Conservation (phyloP, 2,888 invertebrate species). For the Archaeoteleia sp. region DNA sequence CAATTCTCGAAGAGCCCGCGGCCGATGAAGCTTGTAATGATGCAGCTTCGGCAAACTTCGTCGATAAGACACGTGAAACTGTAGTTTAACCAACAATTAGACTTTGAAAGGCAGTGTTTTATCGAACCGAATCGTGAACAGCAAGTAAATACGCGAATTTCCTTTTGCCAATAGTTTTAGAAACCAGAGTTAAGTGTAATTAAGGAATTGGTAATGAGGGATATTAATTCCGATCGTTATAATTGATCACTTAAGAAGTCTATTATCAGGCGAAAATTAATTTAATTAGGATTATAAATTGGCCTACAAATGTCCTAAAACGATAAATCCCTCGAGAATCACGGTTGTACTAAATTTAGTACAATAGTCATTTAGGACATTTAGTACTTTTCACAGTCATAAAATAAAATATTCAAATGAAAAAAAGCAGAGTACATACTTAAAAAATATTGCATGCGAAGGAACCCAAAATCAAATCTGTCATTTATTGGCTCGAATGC, state of each 20-base stretch:
- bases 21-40: constrained; percentile 46
- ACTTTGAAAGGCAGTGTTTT: constrained; percentile 37
- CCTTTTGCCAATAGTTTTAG: constrained; percentile 37
- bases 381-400: too few relatives aligned
- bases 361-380: too few relatives aligned
- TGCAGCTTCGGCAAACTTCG: constrained; percentile 47
- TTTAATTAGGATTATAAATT: too few relatives aligned
- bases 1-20: constrained; percentile 43
- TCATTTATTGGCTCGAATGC: constrained; percentile 46
- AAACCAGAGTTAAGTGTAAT: constrained; percentile 30
- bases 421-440: too few relatives aligned
- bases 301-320: too few relatives aligned
- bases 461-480: constrained; percentile 45
- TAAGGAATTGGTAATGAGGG: too few relatives aligned
- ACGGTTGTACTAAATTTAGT: too few relatives aligned
- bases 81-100: constrained; percentile 48
- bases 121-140: constrained; percentile 30
- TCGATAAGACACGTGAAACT: constrained; percentile 48
- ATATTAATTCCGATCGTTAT: too few relatives aligned
- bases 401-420: too few relatives aligned
- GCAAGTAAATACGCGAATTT: constrained; percentile 42
- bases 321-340: too few relatives aligned
- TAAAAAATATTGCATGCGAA: constrained; percentile 15
- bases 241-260: too few relatives aligned
- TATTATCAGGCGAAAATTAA: too few relatives aligned